Conservation (phyloP, 37 sponge, comb jelly and placozoan genomes). For the Mnemiopsis leidyi region DNA sequence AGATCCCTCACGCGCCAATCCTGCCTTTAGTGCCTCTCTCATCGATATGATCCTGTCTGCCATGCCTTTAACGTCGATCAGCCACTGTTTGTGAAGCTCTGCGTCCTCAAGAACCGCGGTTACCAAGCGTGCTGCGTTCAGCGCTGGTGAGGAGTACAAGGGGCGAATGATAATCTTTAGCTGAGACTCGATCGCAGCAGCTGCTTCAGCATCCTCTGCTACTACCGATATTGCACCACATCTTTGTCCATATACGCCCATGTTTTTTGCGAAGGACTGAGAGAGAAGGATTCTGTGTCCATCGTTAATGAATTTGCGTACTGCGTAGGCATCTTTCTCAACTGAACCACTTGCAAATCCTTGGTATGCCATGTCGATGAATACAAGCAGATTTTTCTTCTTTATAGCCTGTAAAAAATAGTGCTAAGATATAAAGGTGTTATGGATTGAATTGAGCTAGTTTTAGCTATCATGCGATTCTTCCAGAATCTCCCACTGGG, state of each 20-base stretch:
- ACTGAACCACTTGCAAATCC: constrained; percentile 92
- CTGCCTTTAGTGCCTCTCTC: constrained; percentile 73
- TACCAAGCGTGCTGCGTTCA: constrained; percentile 85
- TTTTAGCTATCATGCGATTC: too few species aligned
- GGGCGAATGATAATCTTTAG: constrained; percentile 90
- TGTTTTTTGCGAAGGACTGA: constrained; percentile 97
- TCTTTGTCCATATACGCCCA: constrained; percentile 97
- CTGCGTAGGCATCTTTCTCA: constrained; percentile 85
- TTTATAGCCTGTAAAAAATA: constrained; percentile 23
- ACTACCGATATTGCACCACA: constrained; percentile 79
- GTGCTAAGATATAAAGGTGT: too few species aligned
- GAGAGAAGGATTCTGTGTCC: constrained; percentile 81
- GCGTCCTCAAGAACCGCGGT: constrained; percentile 77
- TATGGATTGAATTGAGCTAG: too few species aligned
- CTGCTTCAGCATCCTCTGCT: constrained; percentile 68
- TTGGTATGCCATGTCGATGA: constrained; percentile 96
- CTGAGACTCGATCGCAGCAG: constrained; percentile 86
- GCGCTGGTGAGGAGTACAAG: constrained; percentile 94
- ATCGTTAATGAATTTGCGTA: constrained; percentile 78
- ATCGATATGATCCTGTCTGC: constrained; percentile 87
- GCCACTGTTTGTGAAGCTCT: constrained; percentile 83
- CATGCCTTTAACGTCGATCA: constrained; percentile 86
- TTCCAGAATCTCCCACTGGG: too few species aligned
- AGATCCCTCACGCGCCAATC: constrained; percentile 79
- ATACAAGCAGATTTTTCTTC: constrained; percentile 76